Conservation (phyloP, 2,888 invertebrate species). For the Andrena camellia region DNA sequence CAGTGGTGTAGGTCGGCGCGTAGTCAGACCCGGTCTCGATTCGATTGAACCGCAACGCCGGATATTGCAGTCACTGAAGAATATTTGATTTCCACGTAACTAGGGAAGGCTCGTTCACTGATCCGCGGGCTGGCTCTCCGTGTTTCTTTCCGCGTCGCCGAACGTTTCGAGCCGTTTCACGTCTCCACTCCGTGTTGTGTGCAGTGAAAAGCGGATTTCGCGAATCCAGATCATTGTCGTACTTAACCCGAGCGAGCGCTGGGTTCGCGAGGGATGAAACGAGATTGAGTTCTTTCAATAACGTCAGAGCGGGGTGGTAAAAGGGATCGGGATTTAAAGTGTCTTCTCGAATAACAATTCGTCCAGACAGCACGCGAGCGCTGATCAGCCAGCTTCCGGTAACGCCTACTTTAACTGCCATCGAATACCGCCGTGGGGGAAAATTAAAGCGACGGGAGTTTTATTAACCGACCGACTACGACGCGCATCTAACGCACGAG, state of each 20-base stretch:
- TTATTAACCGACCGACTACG: neutral
- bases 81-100: slow-evolving; percentile 81
- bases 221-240: neutral
- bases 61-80: slow-evolving; percentile 81
- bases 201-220: neutral
- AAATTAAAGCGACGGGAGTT: slow-evolving; percentile 7
- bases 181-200: neutral
- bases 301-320: too few relatives aligned
- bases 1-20: slow-evolving; percentile 61
- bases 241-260: too few relatives aligned
- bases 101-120: slow-evolving; percentile 49
- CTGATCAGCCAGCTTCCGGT: neutral
- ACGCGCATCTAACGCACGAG: neutral
- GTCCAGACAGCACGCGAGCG: too few relatives aligned
- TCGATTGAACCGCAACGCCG: slow-evolving; percentile 69
- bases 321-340: neutral
- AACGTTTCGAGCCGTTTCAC: neutral
- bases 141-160: slow-evolving; percentile 28
- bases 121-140: slow-evolving; percentile 51
- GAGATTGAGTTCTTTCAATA: too few relatives aligned
- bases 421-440: neutral
- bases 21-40: slow-evolving; percentile 60
- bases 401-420: neutral
- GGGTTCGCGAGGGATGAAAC: too few relatives aligned
- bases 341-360: too few relatives aligned